Percentiles rank a stretch among this genome's conserved stretches.
phyloP scores from a whole-genome alignment of 1,140 invertebrate genomes.

The Macrobrachium nipponense region DNA sequence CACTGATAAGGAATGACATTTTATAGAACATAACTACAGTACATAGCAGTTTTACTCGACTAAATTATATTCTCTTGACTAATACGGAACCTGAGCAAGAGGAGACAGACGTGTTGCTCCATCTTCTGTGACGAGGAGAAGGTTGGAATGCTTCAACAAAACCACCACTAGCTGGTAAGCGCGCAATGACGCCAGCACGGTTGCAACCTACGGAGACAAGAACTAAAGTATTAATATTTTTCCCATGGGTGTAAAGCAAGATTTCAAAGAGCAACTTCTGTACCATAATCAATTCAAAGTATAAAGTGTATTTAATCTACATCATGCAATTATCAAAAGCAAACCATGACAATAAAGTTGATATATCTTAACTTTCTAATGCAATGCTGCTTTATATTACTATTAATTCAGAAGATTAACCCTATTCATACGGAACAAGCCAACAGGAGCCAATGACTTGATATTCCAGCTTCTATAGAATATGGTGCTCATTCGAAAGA shows the following conservation, averaged over 20 bases:
- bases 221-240: neutral
- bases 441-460: too few relatives aligned
- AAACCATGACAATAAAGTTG: neutral
- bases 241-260: neutral
- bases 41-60: neutral
- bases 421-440: too few relatives aligned
- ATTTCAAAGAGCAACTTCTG: too few relatives aligned
- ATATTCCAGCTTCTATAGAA: too few relatives aligned
- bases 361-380: too few relatives aligned
- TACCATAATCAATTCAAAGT: too few relatives aligned
- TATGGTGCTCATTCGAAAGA: too few relatives aligned
- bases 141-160: slow-evolving; percentile 44
- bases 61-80: neutral
- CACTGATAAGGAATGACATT: neutral
- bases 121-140: slow-evolving; percentile 40
- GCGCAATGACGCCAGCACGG: slow-evolving; percentile 48
- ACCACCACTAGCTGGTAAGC: slow-evolving; percentile 56
- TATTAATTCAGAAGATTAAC: too few relatives aligned
- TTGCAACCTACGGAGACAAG: slow-evolving; percentile 29
- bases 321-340: neutral
- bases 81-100: slow-evolving; percentile 21
- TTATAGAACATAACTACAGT: neutral
- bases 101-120: slow-evolving; percentile 43
- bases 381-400: too few relatives aligned
- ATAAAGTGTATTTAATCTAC: neutral